Evolutionary conservation across 1,140 invertebrate species (phyloP), one percentile per base, ranked within the genome.

Genomic region (Neotoxoptera formosana): DNA sequence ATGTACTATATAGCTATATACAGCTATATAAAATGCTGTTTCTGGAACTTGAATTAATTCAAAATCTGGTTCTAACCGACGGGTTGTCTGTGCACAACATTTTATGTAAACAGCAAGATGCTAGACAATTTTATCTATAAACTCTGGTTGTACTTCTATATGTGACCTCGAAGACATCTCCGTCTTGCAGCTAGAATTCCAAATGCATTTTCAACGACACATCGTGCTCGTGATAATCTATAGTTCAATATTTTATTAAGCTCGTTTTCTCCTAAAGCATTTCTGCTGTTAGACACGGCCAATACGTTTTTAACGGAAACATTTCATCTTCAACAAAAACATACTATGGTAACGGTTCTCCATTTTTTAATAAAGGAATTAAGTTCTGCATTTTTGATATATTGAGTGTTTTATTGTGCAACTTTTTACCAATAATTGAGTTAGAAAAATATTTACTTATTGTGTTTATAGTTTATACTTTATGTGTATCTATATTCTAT

Each of bases 81-180:
- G 41, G 41, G 41, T 93, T 89, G 36, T 87, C 60, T 94, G 60
- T 93, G n/a, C 93, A 91, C 30, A 95, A 93, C 93, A 94, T 95
- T 90, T 95, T 95, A 91, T 95, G 94, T 81, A 95, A 93, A 45
- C 94, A 94, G 76, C 93, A 93, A 81, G 93, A 94, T 45, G 94
- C 94, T 4, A 94, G 91, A 95, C 94, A 93, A 95, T 94, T 84
- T 94, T 94, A 76, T 94, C 94, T 30, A 94, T 95, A 45, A 94
- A 94, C 93, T 95, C 93, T 90, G 94, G 60, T 83, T 76, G 90
- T 83, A 83, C 25, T 67, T 67, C 53, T 3, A 91, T 3, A 91
- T 25, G 41, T 67, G 90, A 76, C 90, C 47, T 47, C 90, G 90
- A 14, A 91, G 81, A 76, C 56, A 76, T 91, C 90, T 67, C 56